phyloP scores from a whole-genome alignment of 2,797 vertebrate species.

The Pangasius larnaudii region DNA sequence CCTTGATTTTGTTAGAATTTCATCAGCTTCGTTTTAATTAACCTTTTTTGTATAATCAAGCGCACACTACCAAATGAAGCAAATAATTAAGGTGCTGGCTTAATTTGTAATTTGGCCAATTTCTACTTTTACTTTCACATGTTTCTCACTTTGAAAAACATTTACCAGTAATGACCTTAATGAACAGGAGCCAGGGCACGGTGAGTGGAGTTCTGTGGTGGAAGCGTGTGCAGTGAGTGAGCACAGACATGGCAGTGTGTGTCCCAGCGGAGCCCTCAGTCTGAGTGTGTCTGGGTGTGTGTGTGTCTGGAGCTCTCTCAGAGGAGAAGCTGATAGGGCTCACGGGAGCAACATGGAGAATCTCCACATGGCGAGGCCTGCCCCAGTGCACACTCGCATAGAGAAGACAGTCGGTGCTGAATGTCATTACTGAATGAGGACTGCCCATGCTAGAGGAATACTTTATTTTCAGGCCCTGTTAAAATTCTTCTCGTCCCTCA shows the following conservation, averaged over 20 bases:
- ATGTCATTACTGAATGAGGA: conserved; percentile 57
- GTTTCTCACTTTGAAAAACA: conserved; percentile 62
- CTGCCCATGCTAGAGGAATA: conserved; percentile 12
- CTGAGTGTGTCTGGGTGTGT: conserved; percentile 50
- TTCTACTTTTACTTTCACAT: conserved; percentile 68
- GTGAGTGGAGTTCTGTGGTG: conserved; percentile 63
- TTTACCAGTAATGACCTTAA: conserved; percentile 71
- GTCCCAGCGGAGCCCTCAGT: conserved; percentile 55
- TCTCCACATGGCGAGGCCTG: conserved; percentile 60
- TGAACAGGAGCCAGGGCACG: conserved; percentile 65
- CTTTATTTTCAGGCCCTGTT: conserved; percentile 11
- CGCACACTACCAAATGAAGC: conserved; percentile 79
- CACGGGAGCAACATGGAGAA: conserved; percentile 65
- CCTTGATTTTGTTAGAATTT: conserved; percentile 73
- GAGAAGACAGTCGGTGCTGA: conserved; percentile 57
- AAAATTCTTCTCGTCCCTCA: conserved; percentile 1
- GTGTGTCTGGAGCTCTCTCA: conserved; percentile 49
- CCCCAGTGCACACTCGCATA: conserved; percentile 53
- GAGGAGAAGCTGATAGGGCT: conserved; percentile 63
- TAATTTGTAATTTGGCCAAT: conserved; percentile 81
- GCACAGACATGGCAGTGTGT: conserved; percentile 61
- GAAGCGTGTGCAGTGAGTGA: conserved; percentile 66
- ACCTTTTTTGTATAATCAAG: conserved; percentile 82
- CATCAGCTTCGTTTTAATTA: conserved; percentile 82
- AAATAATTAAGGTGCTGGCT: conserved; percentile 81